A percentile compares a stretch with the other conserved stretches of the same genome.
Conservation (phyloP, 2,888 invertebrate genomes). For the Phytoseiulus persimilis region DNA sequence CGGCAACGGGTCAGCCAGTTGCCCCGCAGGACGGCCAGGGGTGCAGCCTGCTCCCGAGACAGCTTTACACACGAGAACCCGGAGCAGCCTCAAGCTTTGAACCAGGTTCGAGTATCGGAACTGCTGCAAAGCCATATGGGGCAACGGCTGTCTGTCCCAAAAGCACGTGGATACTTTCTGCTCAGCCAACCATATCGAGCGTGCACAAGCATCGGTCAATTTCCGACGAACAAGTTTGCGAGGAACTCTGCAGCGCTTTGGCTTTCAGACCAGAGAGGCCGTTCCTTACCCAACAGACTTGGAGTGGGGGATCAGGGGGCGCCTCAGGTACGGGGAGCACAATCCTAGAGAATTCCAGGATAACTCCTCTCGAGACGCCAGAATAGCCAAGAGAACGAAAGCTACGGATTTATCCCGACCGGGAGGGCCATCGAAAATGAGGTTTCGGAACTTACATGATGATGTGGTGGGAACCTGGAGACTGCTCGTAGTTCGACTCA, state of each 20-base stretch:
- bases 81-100: not conserved
- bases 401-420: too few species aligned
- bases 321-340: too few species aligned
- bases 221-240: not conserved
- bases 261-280: too few species aligned
- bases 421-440: not conserved
- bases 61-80: not conserved
- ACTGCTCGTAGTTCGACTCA: conserved; percentile 39
- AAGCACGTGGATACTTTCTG: not conserved
- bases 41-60: not conserved
- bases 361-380: too few species aligned
- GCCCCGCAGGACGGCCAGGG: not conserved
- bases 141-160: not conserved
- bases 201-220: too few species aligned
- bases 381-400: too few species aligned
- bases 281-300: too few species aligned
- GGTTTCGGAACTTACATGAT: conserved; percentile 11
- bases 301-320: too few species aligned
- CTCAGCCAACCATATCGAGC: not conserved
- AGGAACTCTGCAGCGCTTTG: too few species aligned
- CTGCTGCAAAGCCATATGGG: not conserved
- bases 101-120: not conserved
- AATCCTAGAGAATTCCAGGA: too few species aligned
- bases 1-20: not conserved
- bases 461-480: conserved; percentile 39